Percentiles rank a stretch among this genome's conserved stretches.
Evolutionary conservation across 2,888 invertebrate species (phyloP).

Genomic region (Tubulanus polymorphus): DNA sequence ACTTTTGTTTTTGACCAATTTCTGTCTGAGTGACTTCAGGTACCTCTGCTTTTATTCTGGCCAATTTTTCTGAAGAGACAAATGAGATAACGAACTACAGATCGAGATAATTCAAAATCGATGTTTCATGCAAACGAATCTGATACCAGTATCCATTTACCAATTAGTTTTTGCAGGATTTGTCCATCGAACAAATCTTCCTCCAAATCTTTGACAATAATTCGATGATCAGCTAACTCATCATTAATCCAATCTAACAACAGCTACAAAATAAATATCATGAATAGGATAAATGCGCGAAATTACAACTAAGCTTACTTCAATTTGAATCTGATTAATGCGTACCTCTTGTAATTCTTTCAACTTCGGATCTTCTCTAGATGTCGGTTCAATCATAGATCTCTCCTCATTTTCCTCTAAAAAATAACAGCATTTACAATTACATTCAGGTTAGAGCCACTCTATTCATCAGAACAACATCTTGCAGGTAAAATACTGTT

Average conservation of each 20-base stretch:
- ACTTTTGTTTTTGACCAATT: slow-evolving; percentile 79
- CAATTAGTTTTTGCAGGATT: slow-evolving; percentile 68
- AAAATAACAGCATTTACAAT: no score
- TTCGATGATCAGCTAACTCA: slow-evolving; percentile 90
- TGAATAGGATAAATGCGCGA: no score
- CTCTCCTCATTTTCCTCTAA: slow-evolving; percentile 96
- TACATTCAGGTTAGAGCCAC: background rate
- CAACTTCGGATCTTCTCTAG: slow-evolving; percentile 81
- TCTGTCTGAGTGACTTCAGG: slow-evolving; percentile 98
- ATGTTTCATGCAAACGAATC: background rate
- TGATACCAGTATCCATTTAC: slow-evolving; percentile 32
- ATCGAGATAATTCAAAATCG: background rate
- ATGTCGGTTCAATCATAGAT: slow-evolving; percentile 87
- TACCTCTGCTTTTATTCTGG: slow-evolving; percentile 85
- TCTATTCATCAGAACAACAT: background rate
- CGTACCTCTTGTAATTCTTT: slow-evolving; percentile 68
- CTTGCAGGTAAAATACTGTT: no score
- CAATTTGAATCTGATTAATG: no score
- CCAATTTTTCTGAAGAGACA: slow-evolving; percentile 66
- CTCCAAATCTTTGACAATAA: slow-evolving; percentile 92
- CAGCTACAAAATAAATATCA: slow-evolving; percentile 25
- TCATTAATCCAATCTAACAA: slow-evolving; percentile 98
- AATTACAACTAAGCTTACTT: no score
- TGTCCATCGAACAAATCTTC: slow-evolving; percentile 98
- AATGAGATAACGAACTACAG: slow-evolving; percentile 3